A percentile compares a stretch with the other conserved stretches of the same genome.
These are phyloP conservation scores for Lepus oiostolus DNA, from an alignment of 2,797 vertebrate species.

Conservation along the genomic window DNA sequence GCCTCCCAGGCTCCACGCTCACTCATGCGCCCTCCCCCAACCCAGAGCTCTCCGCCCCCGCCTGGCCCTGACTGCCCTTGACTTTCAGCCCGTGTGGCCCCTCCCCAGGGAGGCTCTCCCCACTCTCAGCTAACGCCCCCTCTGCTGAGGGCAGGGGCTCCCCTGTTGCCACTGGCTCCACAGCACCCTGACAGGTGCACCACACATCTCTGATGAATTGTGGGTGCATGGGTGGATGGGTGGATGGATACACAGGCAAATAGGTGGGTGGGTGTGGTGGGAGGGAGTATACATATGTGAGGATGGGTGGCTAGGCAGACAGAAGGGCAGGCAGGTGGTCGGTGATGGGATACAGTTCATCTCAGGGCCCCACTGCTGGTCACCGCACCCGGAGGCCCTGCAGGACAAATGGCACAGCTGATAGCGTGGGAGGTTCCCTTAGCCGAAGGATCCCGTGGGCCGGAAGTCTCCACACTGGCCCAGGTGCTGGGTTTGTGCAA, in stretches of 20 bases:
- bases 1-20: neutral
- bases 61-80: accelerated
- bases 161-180: neutral
- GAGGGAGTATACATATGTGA: accelerated
- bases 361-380: no score
- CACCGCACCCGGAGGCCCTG: no score
- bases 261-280: accelerated
- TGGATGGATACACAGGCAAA: no score
- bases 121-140: neutral
- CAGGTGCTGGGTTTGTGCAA: no score
- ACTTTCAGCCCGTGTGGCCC: no score
- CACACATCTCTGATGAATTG: neutral
- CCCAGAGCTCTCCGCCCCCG: accelerated
- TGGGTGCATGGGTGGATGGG: accelerated
- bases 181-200: neutral
- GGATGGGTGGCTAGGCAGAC: no score
- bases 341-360: no score
- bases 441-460: no score
- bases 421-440: no score
- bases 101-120: neutral
- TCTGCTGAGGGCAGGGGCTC: neutral
- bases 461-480: no score
- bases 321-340: no score
- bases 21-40: neutral
- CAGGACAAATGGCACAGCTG: no score